Percentiles rank a stretch among this genome's conserved stretches.
Conservation (phyloP, 2,888 invertebrate genomes). For the Anorthoa munda region DNA sequence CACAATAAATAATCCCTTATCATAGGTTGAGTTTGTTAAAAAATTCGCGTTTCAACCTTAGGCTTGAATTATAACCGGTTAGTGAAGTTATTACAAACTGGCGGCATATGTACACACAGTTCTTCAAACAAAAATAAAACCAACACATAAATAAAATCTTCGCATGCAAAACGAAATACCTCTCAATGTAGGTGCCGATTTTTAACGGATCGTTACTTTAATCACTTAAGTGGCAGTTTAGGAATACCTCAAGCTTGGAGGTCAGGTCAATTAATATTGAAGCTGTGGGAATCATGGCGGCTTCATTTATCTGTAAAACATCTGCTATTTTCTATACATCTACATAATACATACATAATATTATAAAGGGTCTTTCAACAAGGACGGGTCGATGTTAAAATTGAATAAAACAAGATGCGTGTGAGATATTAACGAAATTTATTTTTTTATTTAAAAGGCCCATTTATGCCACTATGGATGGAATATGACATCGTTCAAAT, state of each 20-base stretch:
- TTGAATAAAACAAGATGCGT: too few relatives aligned
- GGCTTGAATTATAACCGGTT: neutral
- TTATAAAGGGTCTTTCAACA: too few relatives aligned
- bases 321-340: neutral
- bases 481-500: too few relatives aligned
- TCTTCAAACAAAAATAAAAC: conserved; percentile 5
- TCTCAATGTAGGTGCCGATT: conserved; percentile 45
- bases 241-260: conserved; percentile 31
- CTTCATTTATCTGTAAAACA: conserved; percentile 8
- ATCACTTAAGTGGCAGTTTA: conserved; percentile 51
- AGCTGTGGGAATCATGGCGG: conserved; percentile 53
- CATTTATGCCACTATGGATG: too few relatives aligned
- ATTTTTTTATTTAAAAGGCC: too few relatives aligned
- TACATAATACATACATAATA: too few relatives aligned
- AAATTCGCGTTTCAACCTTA: too few relatives aligned
- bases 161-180: conserved; percentile 27
- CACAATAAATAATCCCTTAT: too few relatives aligned
- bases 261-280: conserved; percentile 56
- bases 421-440: too few relatives aligned
- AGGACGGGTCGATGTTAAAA: too few relatives aligned
- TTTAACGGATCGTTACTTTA: conserved; percentile 54
- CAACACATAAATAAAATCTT: conserved; percentile 22
- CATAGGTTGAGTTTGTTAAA: too few relatives aligned
- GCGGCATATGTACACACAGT: neutral
- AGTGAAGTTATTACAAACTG: neutral